These are phyloP conservation scores for Tachystola acroxantha DNA, from an alignment of 2,888 invertebrate species.

Conservation along the genomic window DNA sequence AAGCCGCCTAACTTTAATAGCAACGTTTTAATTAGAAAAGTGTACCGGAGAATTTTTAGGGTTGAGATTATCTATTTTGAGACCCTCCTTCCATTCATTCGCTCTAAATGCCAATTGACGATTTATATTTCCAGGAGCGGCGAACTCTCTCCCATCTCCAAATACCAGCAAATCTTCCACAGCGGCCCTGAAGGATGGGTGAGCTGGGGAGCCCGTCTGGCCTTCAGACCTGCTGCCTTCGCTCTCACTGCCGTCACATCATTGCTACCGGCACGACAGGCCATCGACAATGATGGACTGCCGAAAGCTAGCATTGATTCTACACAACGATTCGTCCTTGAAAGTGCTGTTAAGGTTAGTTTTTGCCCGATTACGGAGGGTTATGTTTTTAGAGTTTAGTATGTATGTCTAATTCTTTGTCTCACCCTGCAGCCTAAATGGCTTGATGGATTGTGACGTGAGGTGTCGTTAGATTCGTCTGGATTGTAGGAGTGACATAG, in stretches of 20 bases:
- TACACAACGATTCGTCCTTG: conserved; percentile 62
- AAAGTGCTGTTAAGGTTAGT: conserved; percentile 53
- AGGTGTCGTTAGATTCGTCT: no score
- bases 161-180: conserved; percentile 62
- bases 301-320: conserved; percentile 61
- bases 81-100: no score
- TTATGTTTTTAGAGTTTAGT: neutral
- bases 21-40: no score
- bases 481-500: no score
- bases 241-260: conserved; percentile 56
- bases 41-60: no score
- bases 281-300: conserved; percentile 49
- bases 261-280: conserved; percentile 47
- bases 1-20: no score
- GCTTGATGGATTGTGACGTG: no score
- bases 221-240: conserved; percentile 58
- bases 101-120: no score
- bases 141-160: conserved; percentile 51
- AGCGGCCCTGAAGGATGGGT: conserved; percentile 65
- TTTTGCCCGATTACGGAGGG: no score
- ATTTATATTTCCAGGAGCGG: conserved; percentile 48
- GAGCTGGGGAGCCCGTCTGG: conserved; percentile 60
- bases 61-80: no score
- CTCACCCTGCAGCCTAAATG: no score
- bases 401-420: no score